Percentiles rank a stretch among this genome's conserved stretches.
phyloP scores from a whole-genome alignment of 2,113 vertebrate genomes.

The Hymenochirus boettgeri region DNA sequence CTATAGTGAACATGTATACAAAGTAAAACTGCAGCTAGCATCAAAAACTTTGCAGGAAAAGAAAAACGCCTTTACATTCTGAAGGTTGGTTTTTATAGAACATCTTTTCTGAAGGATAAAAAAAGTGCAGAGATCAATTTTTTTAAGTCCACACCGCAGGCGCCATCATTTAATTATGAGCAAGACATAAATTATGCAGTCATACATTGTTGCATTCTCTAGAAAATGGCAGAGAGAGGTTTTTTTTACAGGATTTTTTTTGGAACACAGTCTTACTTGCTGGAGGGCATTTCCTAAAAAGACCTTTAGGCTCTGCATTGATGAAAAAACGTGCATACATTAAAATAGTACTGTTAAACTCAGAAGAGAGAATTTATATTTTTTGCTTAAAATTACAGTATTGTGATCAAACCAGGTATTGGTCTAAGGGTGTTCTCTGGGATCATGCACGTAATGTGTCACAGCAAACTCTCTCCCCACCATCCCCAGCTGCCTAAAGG shows the following conservation, averaged over 20 bases:
- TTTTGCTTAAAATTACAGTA: not conserved
- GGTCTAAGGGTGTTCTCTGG: not conserved
- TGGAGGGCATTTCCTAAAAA: slow-evolving; percentile 47
- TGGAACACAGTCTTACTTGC: slow-evolving; percentile 50
- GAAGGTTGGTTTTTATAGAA: slow-evolving; percentile 67
- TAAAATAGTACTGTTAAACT: slow-evolving; percentile 56
- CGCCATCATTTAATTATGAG: slow-evolving; percentile 81
- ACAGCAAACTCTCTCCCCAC: not conserved
- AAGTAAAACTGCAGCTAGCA: slow-evolving; percentile 56
- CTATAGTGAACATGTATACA: slow-evolving; percentile 32
- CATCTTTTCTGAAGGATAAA: slow-evolving; percentile 60
- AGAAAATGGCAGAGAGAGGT: slow-evolving; percentile 58
- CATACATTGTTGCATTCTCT: slow-evolving; percentile 73
- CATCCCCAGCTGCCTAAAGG: not conserved
- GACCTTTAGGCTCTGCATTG: slow-evolving; percentile 54
- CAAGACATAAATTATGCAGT: slow-evolving; percentile 77
- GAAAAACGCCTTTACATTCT: slow-evolving; percentile 65
- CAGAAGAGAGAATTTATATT: not conserved
- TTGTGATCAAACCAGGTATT: slow-evolving; percentile 1
- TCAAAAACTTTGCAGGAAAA: slow-evolving; percentile 57
- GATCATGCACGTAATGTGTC: not conserved
- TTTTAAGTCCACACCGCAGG: slow-evolving; percentile 74
- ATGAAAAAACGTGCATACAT: slow-evolving; percentile 65
- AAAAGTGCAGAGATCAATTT: slow-evolving; percentile 71
- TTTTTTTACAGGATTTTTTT: slow-evolving; percentile 45